Conservation (phyloP, 2,113 vertebrate genomes). For the Labrus mixtus region DNA sequence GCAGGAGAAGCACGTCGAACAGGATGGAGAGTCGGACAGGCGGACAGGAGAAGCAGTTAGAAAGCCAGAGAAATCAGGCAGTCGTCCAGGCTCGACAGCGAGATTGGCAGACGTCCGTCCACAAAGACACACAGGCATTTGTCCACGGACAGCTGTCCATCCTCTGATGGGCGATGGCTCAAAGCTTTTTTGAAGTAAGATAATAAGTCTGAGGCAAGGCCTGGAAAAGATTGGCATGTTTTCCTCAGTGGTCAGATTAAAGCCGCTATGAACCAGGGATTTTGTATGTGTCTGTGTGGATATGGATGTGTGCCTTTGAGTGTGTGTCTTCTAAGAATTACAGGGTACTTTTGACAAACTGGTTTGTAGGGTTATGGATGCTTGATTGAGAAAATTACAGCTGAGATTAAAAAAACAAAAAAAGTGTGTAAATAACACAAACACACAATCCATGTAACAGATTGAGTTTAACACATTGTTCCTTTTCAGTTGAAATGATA, state of each 20-base stretch:
- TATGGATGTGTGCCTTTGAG: not conserved
- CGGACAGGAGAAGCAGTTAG: slow-evolving; percentile 61
- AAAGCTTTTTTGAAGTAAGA: slow-evolving; percentile 53
- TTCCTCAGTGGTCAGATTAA: slow-evolving; percentile 47
- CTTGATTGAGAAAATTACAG: slow-evolving; percentile 4
- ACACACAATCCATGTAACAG: not conserved
- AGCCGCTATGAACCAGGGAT: not conserved
- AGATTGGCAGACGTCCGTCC: slow-evolving; percentile 70
- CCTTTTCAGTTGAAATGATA: not conserved
- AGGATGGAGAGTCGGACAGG: slow-evolving; percentile 55
- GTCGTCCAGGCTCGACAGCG: slow-evolving; percentile 62
- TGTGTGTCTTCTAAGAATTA: not conserved
- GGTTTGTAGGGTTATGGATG: not conserved
- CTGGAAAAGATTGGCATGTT: slow-evolving; percentile 55
- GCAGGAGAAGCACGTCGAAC: slow-evolving; percentile 49
- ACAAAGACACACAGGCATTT: slow-evolving; percentile 62
- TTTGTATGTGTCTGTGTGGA: not conserved
- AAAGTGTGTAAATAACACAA: not conserved
- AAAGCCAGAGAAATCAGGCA: slow-evolving; percentile 64
- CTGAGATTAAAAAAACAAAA: slow-evolving; percentile 1
- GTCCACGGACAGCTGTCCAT: slow-evolving; percentile 65
- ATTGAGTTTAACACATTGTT: not conserved
- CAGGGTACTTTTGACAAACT: slow-evolving; percentile 18
- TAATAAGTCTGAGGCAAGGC: slow-evolving; percentile 54
- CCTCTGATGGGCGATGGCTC: slow-evolving; percentile 56